A percentile compares a stretch with the other conserved stretches of the same genome.
phyloP scores from a whole-genome alignment of 2,797 vertebrate genomes.

The Enteromius viviparus region DNA sequence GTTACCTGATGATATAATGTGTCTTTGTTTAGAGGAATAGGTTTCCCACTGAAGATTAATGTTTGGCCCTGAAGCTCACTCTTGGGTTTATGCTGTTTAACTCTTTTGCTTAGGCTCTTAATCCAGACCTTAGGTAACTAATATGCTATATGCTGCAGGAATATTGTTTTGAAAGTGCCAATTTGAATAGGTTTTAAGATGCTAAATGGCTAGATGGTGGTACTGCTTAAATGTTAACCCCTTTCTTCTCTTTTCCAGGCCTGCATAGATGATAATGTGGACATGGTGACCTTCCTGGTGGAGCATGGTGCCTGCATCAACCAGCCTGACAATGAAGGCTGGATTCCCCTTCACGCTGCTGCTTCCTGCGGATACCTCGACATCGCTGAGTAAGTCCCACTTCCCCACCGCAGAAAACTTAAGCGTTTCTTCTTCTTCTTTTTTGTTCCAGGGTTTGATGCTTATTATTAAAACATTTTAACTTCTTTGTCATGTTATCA shows the following conservation, averaged over 20 bases:
- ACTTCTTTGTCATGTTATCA: not conserved
- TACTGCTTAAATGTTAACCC: not conserved
- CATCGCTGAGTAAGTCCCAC: conserved; percentile 91
- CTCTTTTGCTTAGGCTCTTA: conserved; percentile 24
- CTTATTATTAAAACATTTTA: not conserved
- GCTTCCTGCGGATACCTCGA: conserved; percentile 98
- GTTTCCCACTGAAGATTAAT: conserved; percentile 30
- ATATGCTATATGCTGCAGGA: not conserved
- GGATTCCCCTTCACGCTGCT: conserved; percentile 98
- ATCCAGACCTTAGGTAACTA: conserved; percentile 10
- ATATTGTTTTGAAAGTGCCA: not conserved
- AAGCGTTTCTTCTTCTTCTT: not conserved
- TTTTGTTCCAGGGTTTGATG: not conserved
- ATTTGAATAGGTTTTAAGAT: conserved; percentile 2
- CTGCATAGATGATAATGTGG: conserved; percentile 98
- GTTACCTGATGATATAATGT: conserved; percentile 18
- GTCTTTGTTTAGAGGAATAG: conserved; percentile 42
- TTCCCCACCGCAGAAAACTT: not conserved
- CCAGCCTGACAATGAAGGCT: conserved; percentile 99
- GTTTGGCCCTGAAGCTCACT: conserved; percentile 17
- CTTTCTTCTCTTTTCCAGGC: conserved; percentile 77
- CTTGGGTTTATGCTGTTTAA: conserved; percentile 15
- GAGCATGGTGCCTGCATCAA: conserved; percentile 97
- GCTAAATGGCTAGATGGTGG: not conserved
- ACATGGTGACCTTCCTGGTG: conserved; percentile 99